Evolutionary conservation across 2,113 vertebrate species (phyloP), one percentile per base, ranked within the genome.

Genomic region (Hippocampus comes): DNA sequence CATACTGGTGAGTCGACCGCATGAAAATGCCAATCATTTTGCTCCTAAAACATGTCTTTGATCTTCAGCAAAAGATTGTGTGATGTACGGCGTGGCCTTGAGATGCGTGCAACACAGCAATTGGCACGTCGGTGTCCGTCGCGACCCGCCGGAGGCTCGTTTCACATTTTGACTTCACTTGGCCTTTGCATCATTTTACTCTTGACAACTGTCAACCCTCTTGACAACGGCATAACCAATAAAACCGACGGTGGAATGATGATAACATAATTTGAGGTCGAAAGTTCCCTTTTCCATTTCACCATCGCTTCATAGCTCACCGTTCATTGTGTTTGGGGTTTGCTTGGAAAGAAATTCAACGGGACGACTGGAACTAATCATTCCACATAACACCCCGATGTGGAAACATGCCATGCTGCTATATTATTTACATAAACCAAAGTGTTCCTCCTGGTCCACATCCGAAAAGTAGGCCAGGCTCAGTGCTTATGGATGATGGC

Each of bases 1-100:
- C 10, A 93, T 96, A 76, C 89, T 97, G 94, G 96, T 97, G 89
- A 93, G 95, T 93, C 57, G 25, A 60, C 34, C 5, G 2, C n/a
- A 1, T 64, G n/a, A 64, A 42, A 17, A 63, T 63, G 30, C 7
- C 60, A 38, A 3, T 15, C 2, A 14, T 41, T 64, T 64, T 21
- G 0, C 21, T 15, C 2, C 2, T 23, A 15, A 46, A 23, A 30
- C 15, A 34, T 2, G 34, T 55, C 3, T 55, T 55, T 55, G 53
- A n/a, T 55, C 53, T n/a, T 55, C 53, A n/a, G 53, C 53, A 55
- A n/a, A 55, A 10, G 1, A 53, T 53, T 53, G 20, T 11, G 20
- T 2, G 49, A 53, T 53, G 49, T 53, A 53, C 20, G 8, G 18
- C 5, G 49, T 1, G 20, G 49, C 18, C 9, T 21, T 8, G 14